Base-by-base conservation (phyloP, 2,797 vertebrate genomes). In the Girardinus metallicus region DNA sequence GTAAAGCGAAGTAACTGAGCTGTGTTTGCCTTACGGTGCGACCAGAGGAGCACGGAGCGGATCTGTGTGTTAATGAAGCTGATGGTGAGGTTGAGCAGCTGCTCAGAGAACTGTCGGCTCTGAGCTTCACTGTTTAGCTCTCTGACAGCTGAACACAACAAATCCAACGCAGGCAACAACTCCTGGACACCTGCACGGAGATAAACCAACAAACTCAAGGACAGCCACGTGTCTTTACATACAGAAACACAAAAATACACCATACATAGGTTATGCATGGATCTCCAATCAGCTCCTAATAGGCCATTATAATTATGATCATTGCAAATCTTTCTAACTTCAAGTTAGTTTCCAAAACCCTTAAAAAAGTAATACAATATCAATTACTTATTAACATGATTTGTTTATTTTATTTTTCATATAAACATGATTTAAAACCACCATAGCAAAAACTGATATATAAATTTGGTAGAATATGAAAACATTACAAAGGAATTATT, bases 51-150 rank as follows among this genome's bases (percentile, higher is more conserved):
- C 72, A 98, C 85, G 0, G 93, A 95, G 72, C 94, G 93, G 81
- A 98, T 95, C 90, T 99, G 97, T 12, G 93, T 96, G 93, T 96
- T 96, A 34, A 99, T 95, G 83, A 99, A 99, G 77, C 85, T 89
- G 57, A 98, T 73, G 0, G 97, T 97, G 87, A 98, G 96, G 91
- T 91, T 96, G 75, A 99, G 96, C 80, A 99, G 96, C 81, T 99
- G 98, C 77, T 99, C 98, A 0, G 98, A 97, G 82, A 99, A 99
- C 88, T 96, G 97, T 55, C 96, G 97, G 86, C 97, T 98, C 83
- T 98, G 97, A 64, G 97, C 94, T 87, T 99, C 98, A 21, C 94
- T 91, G 80, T 97, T 93, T 0, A 95, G 98, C n/a, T 97, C 98
- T 83, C 86, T 96, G 92, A 99, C 96, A 0, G 97, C 96, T 3